These are phyloP conservation scores for Gymnogyps californianus DNA, from an alignment of 2,113 vertebrate species.

Conservation along the genomic window DNA sequence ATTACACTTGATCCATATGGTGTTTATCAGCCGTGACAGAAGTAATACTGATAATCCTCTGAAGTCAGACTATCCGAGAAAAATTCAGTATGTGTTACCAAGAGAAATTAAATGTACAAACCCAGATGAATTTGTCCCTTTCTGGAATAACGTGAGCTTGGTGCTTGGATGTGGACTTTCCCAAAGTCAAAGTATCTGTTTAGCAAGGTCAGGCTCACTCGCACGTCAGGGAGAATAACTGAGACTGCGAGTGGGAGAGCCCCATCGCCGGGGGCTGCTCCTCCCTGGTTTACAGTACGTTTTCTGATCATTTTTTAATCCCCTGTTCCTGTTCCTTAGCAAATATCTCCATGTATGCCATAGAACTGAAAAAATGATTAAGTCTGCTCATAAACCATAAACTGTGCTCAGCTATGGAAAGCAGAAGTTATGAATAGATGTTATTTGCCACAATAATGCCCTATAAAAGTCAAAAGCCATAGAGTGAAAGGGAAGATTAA, in stretches of 20 bases:
- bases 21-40: neutral
- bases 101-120: neutral
- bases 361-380: neutral
- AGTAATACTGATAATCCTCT: conserved; percentile 24
- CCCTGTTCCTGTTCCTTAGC: neutral
- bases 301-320: neutral
- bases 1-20: conserved; percentile 11
- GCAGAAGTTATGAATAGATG: conserved; percentile 8
- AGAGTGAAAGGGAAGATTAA: conserved; percentile 36
- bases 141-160: neutral
- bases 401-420: neutral
- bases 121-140: neutral
- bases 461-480: conserved; percentile 12
- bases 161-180: neutral
- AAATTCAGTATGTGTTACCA: neutral
- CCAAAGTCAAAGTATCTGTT: neutral
- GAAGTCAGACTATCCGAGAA: neutral
- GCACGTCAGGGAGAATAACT: rapidly evolving
- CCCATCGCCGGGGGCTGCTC: neutral
- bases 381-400: neutral
- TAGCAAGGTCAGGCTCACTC: neutral
- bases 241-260: neutral
- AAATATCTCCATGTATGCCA: neutral
- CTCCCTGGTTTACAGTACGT: neutral
- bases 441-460: conserved; percentile 22